Base-by-base conservation (phyloP, 1,140 invertebrate species). In the Drosophila simulans region DNA sequence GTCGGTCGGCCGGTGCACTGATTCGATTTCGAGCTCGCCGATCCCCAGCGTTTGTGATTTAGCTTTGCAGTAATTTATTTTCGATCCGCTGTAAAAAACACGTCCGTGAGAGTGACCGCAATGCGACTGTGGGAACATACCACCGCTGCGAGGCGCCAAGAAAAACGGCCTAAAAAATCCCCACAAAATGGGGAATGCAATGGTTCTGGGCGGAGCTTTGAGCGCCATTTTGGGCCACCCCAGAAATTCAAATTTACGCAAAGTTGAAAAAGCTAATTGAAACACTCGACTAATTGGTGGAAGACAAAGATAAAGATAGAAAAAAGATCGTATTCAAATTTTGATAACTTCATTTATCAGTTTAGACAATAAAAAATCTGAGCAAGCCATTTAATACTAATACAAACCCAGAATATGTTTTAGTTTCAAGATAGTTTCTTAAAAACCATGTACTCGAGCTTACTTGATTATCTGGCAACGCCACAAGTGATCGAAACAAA, bases 391-490 rank as follows among this genome's bases (percentile, higher is more conserved):
- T 31, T 1, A 31, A 10, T 31, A 1, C 2, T 8, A 31, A 31
- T 31, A 7, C 1, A 10, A 31, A 31, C 7, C 27, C 7, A 31
- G 31, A 31, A 8, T 10, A 31, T 31, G 27, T 31, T 31, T 31
- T 27, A 10, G 17, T 27, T 27, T 27, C 27, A 10, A 22, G 20
- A 22, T 22, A 22, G 20, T 22, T 17, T 17, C 17, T 17, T 17
- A 17, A 17, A 17, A 17, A 17, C 17, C 17, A 17, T 1, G 17
- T 17, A 31, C 31, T 8, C 3, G 0, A 8, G 4, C 39, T 46
- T 27, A 4, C 12, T 15, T 11, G 3, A n/a, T 27, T n/a, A 48
- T 43, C 58, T 56, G 49, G 58, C 34, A 60, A 60, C 58, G 2
- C 15, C n/a, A 40, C 2, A 10, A 8, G 7, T 8, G 8, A 31